Evolutionary conservation across 2,113 vertebrate species (phyloP).

Genomic region (Centropus bengalensis): DNA sequence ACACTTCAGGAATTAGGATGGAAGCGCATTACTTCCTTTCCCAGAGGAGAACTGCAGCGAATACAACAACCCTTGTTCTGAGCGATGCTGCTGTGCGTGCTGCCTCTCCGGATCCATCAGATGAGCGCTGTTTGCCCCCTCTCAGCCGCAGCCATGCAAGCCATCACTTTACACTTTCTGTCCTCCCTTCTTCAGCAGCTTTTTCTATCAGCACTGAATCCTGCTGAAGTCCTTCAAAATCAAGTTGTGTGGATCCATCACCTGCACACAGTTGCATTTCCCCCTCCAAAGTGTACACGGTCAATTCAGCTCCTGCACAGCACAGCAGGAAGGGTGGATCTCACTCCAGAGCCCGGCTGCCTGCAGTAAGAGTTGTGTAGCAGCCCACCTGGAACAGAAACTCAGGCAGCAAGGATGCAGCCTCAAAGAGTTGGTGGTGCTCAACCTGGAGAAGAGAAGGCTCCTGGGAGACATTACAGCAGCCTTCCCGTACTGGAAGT

Average conservation of each 20-base stretch:
- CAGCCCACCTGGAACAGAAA: background rate
- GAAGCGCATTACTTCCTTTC: background rate
- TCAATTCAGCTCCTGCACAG: background rate
- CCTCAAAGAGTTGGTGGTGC: too few relatives aligned
- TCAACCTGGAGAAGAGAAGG: too few relatives aligned
- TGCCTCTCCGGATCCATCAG: background rate
- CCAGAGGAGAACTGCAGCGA: background rate
- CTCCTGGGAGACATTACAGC: too few relatives aligned
- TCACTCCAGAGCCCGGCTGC: background rate
- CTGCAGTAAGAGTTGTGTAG: background rate
- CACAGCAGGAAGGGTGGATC: background rate
- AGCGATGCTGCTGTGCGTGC: fast-evolving
- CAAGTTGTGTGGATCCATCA: background rate
- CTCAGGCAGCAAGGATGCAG: background rate
- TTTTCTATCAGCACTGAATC: background rate
- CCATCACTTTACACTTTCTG: background rate
- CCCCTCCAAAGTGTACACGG: background rate
- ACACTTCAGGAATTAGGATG: background rate
- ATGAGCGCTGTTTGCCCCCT: background rate
- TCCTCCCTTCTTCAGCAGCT: background rate
- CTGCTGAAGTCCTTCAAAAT: background rate
- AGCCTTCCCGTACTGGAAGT: too few relatives aligned
- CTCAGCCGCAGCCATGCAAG: background rate
- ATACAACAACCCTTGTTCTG: background rate
- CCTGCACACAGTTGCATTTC: background rate